Base-by-base conservation (phyloP, 2,113 vertebrate species). In the Oncorhynchus nerka region DNA sequence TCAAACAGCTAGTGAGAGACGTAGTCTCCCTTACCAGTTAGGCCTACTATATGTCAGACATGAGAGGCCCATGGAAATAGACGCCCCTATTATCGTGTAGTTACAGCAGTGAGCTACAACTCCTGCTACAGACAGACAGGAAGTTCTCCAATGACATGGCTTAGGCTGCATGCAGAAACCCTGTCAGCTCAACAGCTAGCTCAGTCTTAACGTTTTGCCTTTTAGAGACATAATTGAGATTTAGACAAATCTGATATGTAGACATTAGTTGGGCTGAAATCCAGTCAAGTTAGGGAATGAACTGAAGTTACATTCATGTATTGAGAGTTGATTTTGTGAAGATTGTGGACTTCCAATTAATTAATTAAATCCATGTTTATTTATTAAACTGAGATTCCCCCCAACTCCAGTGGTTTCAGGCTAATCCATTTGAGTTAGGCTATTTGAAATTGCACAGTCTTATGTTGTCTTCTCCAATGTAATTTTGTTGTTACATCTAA, bases 401-500 rank as follows among this genome's bases (percentile, higher is more conserved):
- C 9, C 7, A 9, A 45, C 12, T 16, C 16, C 9, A 39, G 6
- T 9, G 8, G 39, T 39, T 39, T 39, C 39, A 39, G 39, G 39
- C 39, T 39, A 9, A 9, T 8, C 39, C 39, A 39, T 39, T 39
- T 9, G 39, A 39, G 39, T 9, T 39, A 39, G 39, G 39, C 39
- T 39, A 39, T 39, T 39, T 39, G 39, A 39, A 39, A 39, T 39
- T 39, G 39, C 39, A 39, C 15, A 78, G 70, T 5, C 32, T 77
- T 61, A 73, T 13, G 26, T 82, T 48, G 77, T 84, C 74, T 79
- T 84, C 49, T 83, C 39, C 39, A 11, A 69, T 89, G 81, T 85
- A 78, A 77, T 86, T 83, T 75, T 83, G 79, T 79, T 81, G 70
- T 84, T 79, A 61, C 73, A 79, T 87, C 75, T 79, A 83, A 85